Conservation (phyloP, 2,888 invertebrate genomes). For the Tachina grossa region DNA sequence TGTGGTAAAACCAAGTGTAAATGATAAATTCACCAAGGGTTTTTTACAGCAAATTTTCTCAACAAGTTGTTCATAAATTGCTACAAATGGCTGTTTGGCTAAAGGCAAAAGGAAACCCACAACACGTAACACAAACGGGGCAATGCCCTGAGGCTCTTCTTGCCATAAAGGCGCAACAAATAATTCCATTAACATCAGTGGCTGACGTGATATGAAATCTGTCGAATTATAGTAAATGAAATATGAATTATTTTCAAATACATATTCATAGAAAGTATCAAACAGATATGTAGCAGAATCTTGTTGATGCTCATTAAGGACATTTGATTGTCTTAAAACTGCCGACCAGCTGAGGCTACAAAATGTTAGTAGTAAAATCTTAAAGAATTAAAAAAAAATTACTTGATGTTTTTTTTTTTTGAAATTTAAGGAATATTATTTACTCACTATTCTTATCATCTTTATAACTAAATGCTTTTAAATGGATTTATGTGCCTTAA, state of each 20-base stretch:
- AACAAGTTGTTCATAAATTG: not conserved
- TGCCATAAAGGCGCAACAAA: not conserved
- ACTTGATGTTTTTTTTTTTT: too few relatives aligned
- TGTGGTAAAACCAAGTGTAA: constrained; percentile 46
- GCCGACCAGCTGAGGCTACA: not conserved
- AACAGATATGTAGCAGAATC: not conserved
- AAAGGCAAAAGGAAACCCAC: not conserved
- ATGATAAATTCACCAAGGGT: constrained; percentile 34
- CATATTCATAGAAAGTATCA: constrained; percentile 6
- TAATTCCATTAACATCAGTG: constrained; percentile 25
- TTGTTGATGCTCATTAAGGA: not conserved
- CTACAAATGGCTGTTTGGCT: not conserved
- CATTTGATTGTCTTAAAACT: not conserved
- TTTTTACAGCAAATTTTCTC: constrained; percentile 15
- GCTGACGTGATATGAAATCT: not conserved
- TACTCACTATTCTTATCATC: constrained; percentile 24
- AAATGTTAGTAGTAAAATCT: constrained; percentile 11
- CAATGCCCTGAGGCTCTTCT: not conserved
- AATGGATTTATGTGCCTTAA: not conserved
- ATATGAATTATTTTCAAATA: constrained; percentile 12
- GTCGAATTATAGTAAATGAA: not conserved
- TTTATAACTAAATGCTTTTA: not conserved
- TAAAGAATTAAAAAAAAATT: not conserved
- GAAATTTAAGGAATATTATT: not conserved
- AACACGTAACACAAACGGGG: constrained; percentile 16